Evolutionary conservation across 2,113 vertebrate genomes (phyloP).

Genomic region (Pollimyrus isidori): DNA sequence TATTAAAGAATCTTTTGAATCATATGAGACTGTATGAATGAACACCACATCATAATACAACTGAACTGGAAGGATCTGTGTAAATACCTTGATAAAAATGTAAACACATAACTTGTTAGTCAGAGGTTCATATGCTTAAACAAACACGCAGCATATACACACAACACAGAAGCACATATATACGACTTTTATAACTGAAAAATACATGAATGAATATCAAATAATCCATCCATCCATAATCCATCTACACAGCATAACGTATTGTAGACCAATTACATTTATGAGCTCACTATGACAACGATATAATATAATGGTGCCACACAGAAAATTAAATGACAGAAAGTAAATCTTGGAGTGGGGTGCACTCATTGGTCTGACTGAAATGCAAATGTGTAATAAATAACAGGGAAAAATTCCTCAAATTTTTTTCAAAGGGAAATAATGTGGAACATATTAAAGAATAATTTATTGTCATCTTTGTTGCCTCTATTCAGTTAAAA

Average conservation of each 20-base stretch:
- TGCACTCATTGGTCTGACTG: background rate
- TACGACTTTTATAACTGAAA: background rate
- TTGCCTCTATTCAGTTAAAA: background rate
- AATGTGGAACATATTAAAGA: background rate
- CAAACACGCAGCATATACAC: background rate
- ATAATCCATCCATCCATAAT: background rate
- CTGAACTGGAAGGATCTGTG: background rate
- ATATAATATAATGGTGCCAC: background rate
- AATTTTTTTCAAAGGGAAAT: background rate
- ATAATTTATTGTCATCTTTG: background rate
- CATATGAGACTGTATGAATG: background rate
- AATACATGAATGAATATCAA: background rate
- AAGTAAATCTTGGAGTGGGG: background rate
- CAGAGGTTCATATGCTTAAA: background rate
- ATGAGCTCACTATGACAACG: background rate
- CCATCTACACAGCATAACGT: background rate
- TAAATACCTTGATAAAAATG: background rate
- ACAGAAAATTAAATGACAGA: background rate
- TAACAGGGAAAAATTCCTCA: background rate
- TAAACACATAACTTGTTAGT: background rate
- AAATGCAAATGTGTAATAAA: background rate
- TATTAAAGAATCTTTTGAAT: background rate
- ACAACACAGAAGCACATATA: background rate
- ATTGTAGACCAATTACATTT: background rate
- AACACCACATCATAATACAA: background rate